Evolutionary conservation across 1,140 invertebrate genomes (phyloP).

Genomic region (Choristoneura fumiferana): DNA sequence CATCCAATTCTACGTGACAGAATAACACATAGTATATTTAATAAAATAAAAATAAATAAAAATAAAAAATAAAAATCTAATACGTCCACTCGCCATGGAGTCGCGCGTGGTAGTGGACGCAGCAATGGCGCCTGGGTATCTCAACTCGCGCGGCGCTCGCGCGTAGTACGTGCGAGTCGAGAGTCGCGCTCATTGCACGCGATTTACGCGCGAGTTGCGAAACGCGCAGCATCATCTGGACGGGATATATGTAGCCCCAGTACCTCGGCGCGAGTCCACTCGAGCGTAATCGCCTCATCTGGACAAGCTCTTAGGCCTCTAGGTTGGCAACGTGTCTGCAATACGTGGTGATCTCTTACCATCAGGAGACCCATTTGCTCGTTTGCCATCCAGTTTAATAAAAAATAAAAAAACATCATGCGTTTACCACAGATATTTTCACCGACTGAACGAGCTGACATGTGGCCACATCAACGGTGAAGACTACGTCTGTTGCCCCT

Average conservation of each 20-base stretch:
- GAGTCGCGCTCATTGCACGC: background rate
- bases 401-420: too few relatives aligned
- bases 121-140: conserved; percentile 6
- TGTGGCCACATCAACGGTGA: conserved; percentile 68
- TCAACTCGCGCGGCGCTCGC: background rate
- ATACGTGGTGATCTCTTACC: too few relatives aligned
- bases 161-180: background rate
- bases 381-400: too few relatives aligned
- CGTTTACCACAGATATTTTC: conserved; percentile 60
- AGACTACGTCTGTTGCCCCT: conserved; percentile 73
- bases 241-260: conserved; percentile 7
- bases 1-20: too few relatives aligned
- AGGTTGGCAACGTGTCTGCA: too few relatives aligned
- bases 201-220: conserved; percentile 9
- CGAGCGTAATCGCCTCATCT: background rate
- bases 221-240: conserved; percentile 1
- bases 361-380: too few relatives aligned
- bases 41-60: too few relatives aligned
- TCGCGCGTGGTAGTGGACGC: conserved; percentile 3
- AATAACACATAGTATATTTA: too few relatives aligned
- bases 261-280: background rate
- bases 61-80: too few relatives aligned
- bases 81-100: too few relatives aligned
- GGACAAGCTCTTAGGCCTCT: too few relatives aligned
- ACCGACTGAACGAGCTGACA: conserved; percentile 67